Evolutionary conservation across 1,140 invertebrate genomes (phyloP).

Genomic region (Globodera ellingtonae): DNA sequence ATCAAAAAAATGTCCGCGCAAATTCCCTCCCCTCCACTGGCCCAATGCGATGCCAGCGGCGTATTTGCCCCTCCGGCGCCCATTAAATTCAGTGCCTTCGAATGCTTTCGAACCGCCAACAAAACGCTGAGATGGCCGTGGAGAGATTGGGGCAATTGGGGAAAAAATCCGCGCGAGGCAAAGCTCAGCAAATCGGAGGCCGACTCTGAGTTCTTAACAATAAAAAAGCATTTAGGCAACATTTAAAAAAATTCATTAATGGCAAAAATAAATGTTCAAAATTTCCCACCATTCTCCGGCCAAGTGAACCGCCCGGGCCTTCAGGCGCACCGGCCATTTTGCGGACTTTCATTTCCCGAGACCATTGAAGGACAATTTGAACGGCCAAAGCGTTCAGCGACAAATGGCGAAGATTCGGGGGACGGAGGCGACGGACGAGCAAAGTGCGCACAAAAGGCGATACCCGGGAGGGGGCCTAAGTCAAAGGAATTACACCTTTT

Average conservation of each 20-base stretch:
- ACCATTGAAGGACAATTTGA: slow-evolving; percentile 16
- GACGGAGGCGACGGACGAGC: slow-evolving; percentile 9
- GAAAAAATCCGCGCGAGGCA: not conserved
- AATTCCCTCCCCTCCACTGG: not conserved
- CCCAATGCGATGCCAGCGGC: slow-evolving; percentile 21
- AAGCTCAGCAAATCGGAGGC: not conserved
- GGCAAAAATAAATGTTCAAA: not conserved
- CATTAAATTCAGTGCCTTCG: slow-evolving; percentile 20
- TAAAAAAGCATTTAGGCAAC: not conserved
- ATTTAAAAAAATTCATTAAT: not conserved
- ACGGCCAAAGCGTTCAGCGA: slow-evolving; percentile 19
- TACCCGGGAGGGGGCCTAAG: slow-evolving; percentile 10
- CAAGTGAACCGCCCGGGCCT: not conserved
- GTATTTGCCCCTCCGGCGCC: slow-evolving; percentile 14
- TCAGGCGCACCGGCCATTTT: slow-evolving; percentile 13
- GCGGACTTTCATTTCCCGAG: slow-evolving; percentile 5
- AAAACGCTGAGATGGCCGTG: slow-evolving; percentile 18
- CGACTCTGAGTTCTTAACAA: not conserved
- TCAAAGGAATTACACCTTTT: not conserved
- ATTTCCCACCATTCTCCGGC: not conserved
- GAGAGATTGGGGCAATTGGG: slow-evolving; percentile 17
- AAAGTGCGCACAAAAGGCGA: slow-evolving; percentile 29
- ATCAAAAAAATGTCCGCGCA: not conserved
- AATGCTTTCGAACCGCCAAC: slow-evolving; percentile 12
- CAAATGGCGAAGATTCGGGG: slow-evolving; percentile 22